Evolutionary conservation across 2,888 invertebrate species (phyloP), one percentile per base, ranked within the genome.

Genomic region (Gymnoscelis rufifasciata): DNA sequence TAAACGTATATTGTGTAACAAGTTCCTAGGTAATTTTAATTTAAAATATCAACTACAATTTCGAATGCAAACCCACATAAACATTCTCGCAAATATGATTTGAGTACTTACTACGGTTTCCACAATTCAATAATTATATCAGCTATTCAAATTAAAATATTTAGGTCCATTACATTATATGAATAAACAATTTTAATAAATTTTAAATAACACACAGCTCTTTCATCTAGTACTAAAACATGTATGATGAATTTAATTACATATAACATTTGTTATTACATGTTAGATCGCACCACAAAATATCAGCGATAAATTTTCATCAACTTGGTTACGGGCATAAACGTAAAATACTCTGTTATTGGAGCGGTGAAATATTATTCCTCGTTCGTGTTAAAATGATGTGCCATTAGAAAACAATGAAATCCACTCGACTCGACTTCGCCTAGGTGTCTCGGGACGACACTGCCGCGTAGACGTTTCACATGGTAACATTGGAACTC

Each of bases 351-450:
- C 37, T 6, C 14, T n/a, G 24, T 7, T 45, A 36, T 31, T 19
- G 33, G 24, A 24, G 24, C 11, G 8, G 15, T 23, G 35, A 45
- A 56, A 56, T 58, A 54, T 57, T 53, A 57, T 50, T 50, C 35
- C 48, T 54, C 39, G 48, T 47, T 46, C 38, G 40, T 38, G 37
- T 43, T 11, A 33, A 48, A 37, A 31, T 43, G 39, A 44, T 50
- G 28, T 35, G 49, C 54, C 54, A 62, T 68, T 63, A 59, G 60
- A 66, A 74, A 68, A 71, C 74, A 74, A 74, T 71, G 69, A 72
- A 73, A 69, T 66, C 66, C 69, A 68, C 66, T 72, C 61, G 66
- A 66, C 57, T 47, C 35, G 35, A 15, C 19, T n/a, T 35, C 24
- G 47, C 48, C 40, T 23, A 24, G 47, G 49, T 54, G 51, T 53